phyloP scores from a whole-genome alignment of 2,113 vertebrate genomes.

The Channa maculata region DNA sequence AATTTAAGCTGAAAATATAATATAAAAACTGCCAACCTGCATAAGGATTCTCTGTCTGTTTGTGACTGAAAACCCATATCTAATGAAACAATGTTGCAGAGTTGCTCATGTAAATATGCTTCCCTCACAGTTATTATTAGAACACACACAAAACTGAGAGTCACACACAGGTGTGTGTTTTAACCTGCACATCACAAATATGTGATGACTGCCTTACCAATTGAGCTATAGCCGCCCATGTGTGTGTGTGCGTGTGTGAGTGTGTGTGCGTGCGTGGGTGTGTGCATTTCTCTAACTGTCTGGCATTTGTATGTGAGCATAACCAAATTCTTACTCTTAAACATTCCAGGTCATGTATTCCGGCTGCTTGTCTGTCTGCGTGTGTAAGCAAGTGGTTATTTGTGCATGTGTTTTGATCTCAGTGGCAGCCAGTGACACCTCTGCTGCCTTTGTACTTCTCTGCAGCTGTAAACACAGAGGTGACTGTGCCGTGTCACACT shows the following conservation, averaged over 20 bases:
- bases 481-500: constrained; percentile 32
- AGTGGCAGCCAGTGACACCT: constrained; percentile 42
- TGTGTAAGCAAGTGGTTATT: constrained; percentile 1
- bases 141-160: too few species aligned
- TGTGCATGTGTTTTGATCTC: constrained; percentile 30
- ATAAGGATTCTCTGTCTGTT: too few species aligned
- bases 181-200: too few species aligned
- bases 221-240: too few species aligned
- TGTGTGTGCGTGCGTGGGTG: not conserved
- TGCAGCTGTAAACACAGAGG: constrained; percentile 41
- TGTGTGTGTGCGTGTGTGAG: not conserved
- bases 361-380: not conserved
- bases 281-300: constrained; percentile 17
- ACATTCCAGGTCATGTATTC: constrained; percentile 1
- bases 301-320: constrained; percentile 9
- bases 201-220: too few species aligned
- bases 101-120: too few species aligned
- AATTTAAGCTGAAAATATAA: too few species aligned
- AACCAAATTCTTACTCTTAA: not conserved
- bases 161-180: too few species aligned
- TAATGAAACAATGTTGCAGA: too few species aligned
- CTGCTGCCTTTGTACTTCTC: constrained; percentile 39
- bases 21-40: too few species aligned
- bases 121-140: too few species aligned
- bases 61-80: too few species aligned